Conservation (phyloP, 2,113 vertebrate species). For the Corythaeola cristata region DNA sequence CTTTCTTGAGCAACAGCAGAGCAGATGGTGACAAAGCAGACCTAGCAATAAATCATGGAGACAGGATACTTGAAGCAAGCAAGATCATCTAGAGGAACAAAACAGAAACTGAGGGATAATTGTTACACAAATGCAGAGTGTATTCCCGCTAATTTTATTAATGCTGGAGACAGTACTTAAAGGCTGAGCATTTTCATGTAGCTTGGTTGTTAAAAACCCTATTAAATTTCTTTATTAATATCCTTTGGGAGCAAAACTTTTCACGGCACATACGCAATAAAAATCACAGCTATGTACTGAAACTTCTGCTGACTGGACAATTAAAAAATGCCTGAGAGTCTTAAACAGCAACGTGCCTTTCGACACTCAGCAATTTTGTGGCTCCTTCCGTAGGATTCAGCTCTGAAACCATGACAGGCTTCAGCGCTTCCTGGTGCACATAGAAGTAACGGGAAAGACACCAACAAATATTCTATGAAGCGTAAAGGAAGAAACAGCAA, state of each 20-base stretch:
- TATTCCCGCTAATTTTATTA: not conserved
- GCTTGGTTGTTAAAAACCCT: not conserved
- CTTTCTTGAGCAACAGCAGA: conserved; percentile 39
- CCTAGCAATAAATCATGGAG: conserved; percentile 47
- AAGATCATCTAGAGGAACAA: not conserved
- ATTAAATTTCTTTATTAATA: not conserved
- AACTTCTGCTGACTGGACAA: not conserved
- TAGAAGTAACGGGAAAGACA: not conserved
- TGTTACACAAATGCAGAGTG: not conserved
- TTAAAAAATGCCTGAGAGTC: not conserved
- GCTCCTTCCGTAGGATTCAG: not conserved
- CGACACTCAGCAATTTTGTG: not conserved
- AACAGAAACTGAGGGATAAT: not conserved
- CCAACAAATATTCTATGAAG: not conserved
- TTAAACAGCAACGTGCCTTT: not conserved
- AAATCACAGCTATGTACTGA: not conserved
- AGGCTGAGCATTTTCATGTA: not conserved
- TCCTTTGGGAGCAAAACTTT: not conserved
- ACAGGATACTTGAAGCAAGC: conserved; percentile 8
- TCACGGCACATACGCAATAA: not conserved
- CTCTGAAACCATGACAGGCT: not conserved
- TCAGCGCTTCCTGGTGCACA: not conserved
- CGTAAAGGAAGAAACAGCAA: not conserved
- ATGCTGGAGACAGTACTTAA: not conserved
- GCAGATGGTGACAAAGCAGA: conserved; percentile 56